Conservation (phyloP, 37 sponge, comb jelly and placozoan species). For the Haliclona indistincta region DNA sequence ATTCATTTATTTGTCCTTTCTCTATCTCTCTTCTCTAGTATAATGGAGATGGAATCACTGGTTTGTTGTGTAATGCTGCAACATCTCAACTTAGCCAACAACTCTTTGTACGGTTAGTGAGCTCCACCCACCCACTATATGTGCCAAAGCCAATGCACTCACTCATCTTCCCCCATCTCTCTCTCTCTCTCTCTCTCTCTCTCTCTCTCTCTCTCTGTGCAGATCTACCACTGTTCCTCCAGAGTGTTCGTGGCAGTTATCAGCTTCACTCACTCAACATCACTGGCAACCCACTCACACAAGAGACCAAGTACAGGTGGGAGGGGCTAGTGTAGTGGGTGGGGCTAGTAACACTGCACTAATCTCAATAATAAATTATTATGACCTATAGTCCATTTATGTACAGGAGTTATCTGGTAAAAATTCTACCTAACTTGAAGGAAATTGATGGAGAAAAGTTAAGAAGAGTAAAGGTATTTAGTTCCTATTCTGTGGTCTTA, state of each 20-base stretch:
- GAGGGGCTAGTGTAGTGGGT: too few species aligned
- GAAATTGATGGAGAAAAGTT: conserved; percentile 13
- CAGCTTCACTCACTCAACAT: conserved; percentile 14
- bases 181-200: not conserved
- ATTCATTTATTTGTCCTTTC: not conserved
- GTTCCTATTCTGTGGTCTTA: not conserved
- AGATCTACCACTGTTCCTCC: conserved; percentile 56
- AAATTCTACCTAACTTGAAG: conserved; percentile 19
- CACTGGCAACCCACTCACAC: conserved; percentile 51
- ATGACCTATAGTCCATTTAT: not conserved
- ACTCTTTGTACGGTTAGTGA: conserved; percentile 53
- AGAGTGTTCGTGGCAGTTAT: conserved; percentile 46
- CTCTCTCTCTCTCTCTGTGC: not conserved
- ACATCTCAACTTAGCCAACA: conserved; percentile 46
- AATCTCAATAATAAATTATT: not conserved
- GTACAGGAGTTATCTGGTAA: conserved; percentile 5
- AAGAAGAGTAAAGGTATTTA: not conserved
- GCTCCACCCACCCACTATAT: not conserved
- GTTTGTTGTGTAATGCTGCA: conserved; percentile 31
- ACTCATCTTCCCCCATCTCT: too few species aligned
- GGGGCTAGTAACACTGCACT: too few species aligned
- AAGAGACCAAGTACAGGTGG: conserved; percentile 37
- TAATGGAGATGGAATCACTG: conserved; percentile 40
- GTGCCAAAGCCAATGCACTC: too few species aligned
- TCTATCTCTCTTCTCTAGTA: conserved; percentile 10